A percentile compares a stretch with the other conserved stretches of the same genome.
Conservation (phyloP, 2,113 vertebrate species). For the Xiphorhynchus elegans region DNA sequence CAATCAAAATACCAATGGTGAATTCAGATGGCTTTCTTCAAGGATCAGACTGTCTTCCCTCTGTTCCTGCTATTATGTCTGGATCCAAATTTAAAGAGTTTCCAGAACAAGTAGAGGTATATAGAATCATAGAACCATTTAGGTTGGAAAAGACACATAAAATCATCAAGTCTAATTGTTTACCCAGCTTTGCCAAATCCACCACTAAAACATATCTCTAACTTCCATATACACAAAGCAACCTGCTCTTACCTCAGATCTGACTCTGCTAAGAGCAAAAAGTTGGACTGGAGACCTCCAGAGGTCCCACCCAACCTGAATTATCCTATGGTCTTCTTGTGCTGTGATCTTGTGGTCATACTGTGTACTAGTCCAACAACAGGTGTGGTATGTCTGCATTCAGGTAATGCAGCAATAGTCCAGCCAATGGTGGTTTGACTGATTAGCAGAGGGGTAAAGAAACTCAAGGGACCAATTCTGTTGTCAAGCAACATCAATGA, state of each 20-base stretch:
- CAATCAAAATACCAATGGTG: not conserved
- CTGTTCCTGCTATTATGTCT: fast-evolving
- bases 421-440: not conserved
- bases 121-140: not conserved
- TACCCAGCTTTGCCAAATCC: not conserved
- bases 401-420: not conserved
- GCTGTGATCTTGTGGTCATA: not conserved
- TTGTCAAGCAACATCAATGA: not conserved
- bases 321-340: not conserved
- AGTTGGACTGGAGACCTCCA: not conserved
- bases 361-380: not conserved
- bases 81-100: not conserved
- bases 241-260: not conserved
- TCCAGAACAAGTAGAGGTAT: not conserved
- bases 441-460: not conserved
- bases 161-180: not conserved
- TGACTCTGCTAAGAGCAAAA: not conserved
- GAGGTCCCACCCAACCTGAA: not conserved
- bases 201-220: not conserved
- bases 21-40: not conserved
- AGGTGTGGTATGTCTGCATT: not conserved
- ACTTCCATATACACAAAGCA: not conserved
- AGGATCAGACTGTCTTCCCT: not conserved
- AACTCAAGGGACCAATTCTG: not conserved
- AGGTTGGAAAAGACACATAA: not conserved